phyloP scores from a whole-genome alignment of 2,113 vertebrate genomes.

The Misgurnus mizolepis region DNA sequence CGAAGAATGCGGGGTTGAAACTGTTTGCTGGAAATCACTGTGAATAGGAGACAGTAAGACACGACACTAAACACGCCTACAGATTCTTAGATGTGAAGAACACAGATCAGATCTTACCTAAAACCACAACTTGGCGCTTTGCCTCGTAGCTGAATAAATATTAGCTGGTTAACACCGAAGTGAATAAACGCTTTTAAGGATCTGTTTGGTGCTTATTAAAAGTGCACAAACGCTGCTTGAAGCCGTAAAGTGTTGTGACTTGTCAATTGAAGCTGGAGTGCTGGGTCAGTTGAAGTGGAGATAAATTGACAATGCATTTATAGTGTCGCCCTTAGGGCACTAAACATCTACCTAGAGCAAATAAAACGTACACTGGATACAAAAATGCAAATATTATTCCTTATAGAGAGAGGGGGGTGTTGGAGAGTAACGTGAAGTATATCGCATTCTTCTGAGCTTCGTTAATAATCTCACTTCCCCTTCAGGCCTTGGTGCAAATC shows the following conservation, averaged over 20 bases:
- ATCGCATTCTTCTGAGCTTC: neutral
- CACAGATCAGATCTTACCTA: slow-evolving; percentile 4
- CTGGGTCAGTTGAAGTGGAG: slow-evolving; percentile 13
- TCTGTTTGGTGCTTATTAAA: neutral
- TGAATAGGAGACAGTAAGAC: slow-evolving; percentile 10
- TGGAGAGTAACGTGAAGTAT: neutral
- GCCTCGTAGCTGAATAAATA: neutral
- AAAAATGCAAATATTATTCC: neutral
- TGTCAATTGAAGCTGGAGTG: slow-evolving; percentile 1
- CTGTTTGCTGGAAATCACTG: neutral
- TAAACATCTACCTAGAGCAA: neutral
- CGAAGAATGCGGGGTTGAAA: neutral
- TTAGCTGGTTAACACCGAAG: neutral
- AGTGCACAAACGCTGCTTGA: neutral
- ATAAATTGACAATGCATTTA: neutral
- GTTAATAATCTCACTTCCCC: neutral
- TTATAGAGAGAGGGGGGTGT: neutral
- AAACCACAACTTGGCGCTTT: neutral
- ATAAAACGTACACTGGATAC: neutral
- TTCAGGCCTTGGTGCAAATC: slow-evolving; percentile 10
- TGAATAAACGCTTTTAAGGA: neutral
- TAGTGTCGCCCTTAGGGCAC: neutral
- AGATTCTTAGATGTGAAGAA: neutral
- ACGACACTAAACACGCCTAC: neutral
- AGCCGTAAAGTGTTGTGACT: neutral